phyloP scores from a whole-genome alignment of 2,888 invertebrate genomes.

The Eupithecia tripunctaria region DNA sequence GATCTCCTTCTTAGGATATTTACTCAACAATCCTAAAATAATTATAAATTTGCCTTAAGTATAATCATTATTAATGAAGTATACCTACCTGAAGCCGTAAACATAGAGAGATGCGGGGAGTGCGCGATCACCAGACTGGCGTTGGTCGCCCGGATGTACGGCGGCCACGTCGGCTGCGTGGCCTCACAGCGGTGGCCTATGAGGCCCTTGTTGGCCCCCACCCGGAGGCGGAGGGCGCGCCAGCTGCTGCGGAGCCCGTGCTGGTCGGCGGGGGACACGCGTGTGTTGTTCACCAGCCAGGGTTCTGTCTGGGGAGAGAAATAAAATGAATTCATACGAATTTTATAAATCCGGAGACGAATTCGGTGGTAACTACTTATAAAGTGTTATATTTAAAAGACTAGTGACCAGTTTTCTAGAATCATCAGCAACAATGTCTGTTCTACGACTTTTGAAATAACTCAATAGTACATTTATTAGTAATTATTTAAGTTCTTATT shows the following conservation, averaged over 20 bases:
- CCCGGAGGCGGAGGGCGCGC: constrained; percentile 66
- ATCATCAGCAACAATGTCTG: too few relatives aligned
- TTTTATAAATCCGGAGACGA: too few relatives aligned
- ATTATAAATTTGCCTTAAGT: too few relatives aligned
- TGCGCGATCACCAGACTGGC: constrained; percentile 65
- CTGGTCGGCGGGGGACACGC: constrained; percentile 64
- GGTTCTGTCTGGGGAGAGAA: constrained; percentile 66
- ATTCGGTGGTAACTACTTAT: too few relatives aligned
- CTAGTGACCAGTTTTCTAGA: too few relatives aligned
- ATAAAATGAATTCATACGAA: not conserved
- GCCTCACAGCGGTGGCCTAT: constrained; percentile 73
- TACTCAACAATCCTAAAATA: too few relatives aligned
- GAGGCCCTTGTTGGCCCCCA: constrained; percentile 57
- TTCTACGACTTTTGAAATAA: too few relatives aligned
- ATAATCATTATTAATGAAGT: too few relatives aligned
- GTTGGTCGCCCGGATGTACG: constrained; percentile 60
- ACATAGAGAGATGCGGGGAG: constrained; percentile 79
- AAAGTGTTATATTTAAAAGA: too few relatives aligned
- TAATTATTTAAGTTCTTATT: too few relatives aligned
- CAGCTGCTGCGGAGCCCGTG: constrained; percentile 72
- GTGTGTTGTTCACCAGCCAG: constrained; percentile 71
- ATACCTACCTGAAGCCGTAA: constrained; percentile 71
- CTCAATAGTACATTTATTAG: too few relatives aligned
- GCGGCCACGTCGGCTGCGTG: constrained; percentile 71
- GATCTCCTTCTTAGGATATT: too few relatives aligned